Percentiles rank a stretch among this genome's conserved stretches.
These are phyloP conservation scores for Anagyrus pseudococci DNA, from an alignment of 2,888 invertebrate species.

Conservation along the genomic window DNA sequence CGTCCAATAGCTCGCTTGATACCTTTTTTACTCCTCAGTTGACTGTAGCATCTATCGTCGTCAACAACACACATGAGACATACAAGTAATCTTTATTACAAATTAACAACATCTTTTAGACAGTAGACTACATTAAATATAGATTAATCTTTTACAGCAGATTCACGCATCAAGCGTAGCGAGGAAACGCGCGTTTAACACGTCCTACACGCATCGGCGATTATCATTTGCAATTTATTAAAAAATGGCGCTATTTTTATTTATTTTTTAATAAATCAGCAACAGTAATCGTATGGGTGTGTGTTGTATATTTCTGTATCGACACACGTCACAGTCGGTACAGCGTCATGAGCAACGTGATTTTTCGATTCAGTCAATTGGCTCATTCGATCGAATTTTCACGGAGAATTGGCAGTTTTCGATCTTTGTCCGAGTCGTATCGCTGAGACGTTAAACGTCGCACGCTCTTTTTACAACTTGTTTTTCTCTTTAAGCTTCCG, in stretches of 20 bases:
- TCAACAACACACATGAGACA: slow-evolving; percentile 29
- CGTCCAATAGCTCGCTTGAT: slow-evolving; percentile 30
- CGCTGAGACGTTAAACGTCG: slow-evolving; percentile 28
- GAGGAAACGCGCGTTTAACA: slow-evolving; percentile 17
- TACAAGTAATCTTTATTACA: slow-evolving; percentile 50
- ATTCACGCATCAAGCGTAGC: slow-evolving; percentile 38
- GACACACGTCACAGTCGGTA: too few species aligned
- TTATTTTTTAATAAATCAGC: slow-evolving; percentile 15
- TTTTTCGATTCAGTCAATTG: too few species aligned
- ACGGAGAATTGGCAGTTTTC: slow-evolving; percentile 27
- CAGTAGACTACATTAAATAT: slow-evolving; percentile 52
- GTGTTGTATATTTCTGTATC: too few species aligned
- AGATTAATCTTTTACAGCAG: slow-evolving; percentile 52
- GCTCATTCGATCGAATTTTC: too few species aligned
- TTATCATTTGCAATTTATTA: slow-evolving; percentile 15
- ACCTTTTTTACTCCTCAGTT: too few species aligned
- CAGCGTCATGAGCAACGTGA: too few species aligned
- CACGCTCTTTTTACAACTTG: slow-evolving; percentile 14
- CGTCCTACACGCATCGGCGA: slow-evolving; percentile 31
- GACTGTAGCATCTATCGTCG: too few species aligned
- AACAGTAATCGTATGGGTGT: too few species aligned
- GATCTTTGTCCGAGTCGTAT: too few species aligned
- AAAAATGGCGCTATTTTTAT: too few species aligned
- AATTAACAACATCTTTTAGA: slow-evolving; percentile 54
- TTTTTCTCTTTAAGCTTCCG: slow-evolving; percentile 32